Evolutionary conservation across 2,797 vertebrate species (phyloP), one percentile per base, ranked within the genome.

Genomic region (Mormyrus proboscirostris): DNA sequence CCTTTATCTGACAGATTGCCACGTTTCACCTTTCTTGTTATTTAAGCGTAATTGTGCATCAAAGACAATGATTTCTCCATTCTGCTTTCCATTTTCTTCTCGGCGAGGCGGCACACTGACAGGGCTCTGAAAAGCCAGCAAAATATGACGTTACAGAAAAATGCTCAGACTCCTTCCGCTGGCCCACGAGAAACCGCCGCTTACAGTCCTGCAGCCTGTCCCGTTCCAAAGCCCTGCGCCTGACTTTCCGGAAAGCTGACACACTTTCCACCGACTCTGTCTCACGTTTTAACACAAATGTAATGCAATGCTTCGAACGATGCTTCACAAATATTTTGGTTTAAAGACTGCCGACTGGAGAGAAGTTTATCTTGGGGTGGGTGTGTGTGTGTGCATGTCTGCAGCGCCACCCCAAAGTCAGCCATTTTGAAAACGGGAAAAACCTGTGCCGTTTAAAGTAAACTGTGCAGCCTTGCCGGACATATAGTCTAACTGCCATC

Each of bases 181-280:
- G 79, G 91, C 92, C 93, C 92, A 94, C 90, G 90, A 94, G 92
- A 94, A 95, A 94, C 95, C 95, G 94, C 95, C 95, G 95, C 94
- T 93, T 90, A 41, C 6, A 91, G 92, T 94, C 92, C 92, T 73
- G 38, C 89, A 76, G 92, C 90, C 88, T 41, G 4, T 53, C 25
- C 19, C 25, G 4, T 33, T 85, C 89, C 90, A 85, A 25, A 49
- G 89, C 87, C 90, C 92, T 55, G 91, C 93, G 89, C 91, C 79
- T 65, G 79, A 47, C 44, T 38, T 41, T 2, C 3, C 89, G 29
- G n/a, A n/a, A 92, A 85, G 90, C 82, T 22, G 89, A 47, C 88
- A 90, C 88, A 90, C 85, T 90, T 88, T 88, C 91, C 69, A 86
- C 55, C 86, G 84, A 25, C 79, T 84, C 49, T 65, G 65, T 92